A percentile compares a stretch with the other conserved stretches of the same genome.
Conservation (phyloP, 92 coral and sea anemone genomes). For the Paragorgia papillata region DNA sequence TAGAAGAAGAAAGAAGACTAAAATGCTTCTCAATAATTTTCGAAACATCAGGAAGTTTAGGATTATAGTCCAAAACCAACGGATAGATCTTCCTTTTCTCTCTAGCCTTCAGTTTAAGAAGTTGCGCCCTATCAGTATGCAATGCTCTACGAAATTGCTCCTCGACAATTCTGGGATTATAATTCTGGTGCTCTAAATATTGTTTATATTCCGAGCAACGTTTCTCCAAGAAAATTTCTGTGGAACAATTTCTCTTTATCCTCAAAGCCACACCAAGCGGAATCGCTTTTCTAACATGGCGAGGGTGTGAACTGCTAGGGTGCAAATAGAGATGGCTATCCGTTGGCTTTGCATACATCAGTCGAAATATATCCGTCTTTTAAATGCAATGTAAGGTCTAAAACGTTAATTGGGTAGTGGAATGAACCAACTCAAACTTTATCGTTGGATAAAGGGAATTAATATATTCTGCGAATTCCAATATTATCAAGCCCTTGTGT, state of each 20-base stretch:
- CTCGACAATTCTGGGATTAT: slow-evolving; percentile 1
- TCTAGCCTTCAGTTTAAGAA: not conserved
- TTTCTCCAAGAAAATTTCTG: not conserved
- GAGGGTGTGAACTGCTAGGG: slow-evolving; percentile 50
- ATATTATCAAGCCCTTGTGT: slow-evolving; percentile 24
- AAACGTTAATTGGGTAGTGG: not conserved
- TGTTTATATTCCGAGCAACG: slow-evolving; percentile 2
- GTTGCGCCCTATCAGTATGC: not conserved
- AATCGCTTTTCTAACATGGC: slow-evolving; percentile 44
- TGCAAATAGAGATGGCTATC: slow-evolving; percentile 63
- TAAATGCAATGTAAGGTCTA: slow-evolving; percentile 11
- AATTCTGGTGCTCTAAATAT: slow-evolving; percentile 16
- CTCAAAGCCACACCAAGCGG: slow-evolving; percentile 49
- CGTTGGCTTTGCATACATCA: slow-evolving; percentile 53
- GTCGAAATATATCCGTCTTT: slow-evolving; percentile 25
- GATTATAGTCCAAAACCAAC: slow-evolving; percentile 39
- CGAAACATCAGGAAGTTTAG: slow-evolving; percentile 33
- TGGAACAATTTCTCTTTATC: not conserved
- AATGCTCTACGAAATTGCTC: not conserved
- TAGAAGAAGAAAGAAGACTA: not conserved
- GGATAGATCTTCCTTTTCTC: slow-evolving; percentile 37
- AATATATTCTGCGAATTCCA: slow-evolving; percentile 22
- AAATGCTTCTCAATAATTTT: slow-evolving; percentile 29
- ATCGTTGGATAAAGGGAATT: slow-evolving; percentile 32
- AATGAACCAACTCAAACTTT: slow-evolving; percentile 22